Conservation (phyloP, 2,888 invertebrate genomes). For the Hypena proboscidalis region DNA sequence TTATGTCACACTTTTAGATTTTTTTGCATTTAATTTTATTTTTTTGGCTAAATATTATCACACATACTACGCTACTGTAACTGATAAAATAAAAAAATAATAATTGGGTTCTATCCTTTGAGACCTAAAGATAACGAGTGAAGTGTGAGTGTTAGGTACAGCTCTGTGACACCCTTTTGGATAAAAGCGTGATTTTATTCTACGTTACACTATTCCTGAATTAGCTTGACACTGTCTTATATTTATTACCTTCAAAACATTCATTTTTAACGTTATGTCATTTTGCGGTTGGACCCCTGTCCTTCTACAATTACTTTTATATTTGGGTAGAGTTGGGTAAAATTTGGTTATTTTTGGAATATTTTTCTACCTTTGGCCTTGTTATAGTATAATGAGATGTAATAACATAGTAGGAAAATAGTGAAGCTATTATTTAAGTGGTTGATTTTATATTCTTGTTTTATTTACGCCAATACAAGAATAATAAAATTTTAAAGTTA, state of each 20-base stretch:
- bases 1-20: too few relatives aligned
- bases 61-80: too few relatives aligned
- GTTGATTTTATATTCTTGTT: constrained; percentile 9
- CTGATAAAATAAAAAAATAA: too few relatives aligned
- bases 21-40: too few relatives aligned
- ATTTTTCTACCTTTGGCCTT: constrained; percentile 19
- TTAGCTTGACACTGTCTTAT: too few relatives aligned
- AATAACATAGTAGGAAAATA: constrained; percentile 7
- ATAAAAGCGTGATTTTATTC: not conserved
- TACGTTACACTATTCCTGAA: not conserved
- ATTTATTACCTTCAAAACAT: not conserved
- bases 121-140: too few relatives aligned
- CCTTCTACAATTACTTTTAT: constrained; percentile 17
- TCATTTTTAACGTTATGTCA: constrained; percentile 5
- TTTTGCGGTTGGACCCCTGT: constrained; percentile 10
- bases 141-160: too few relatives aligned
- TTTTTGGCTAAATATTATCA: too few relatives aligned
- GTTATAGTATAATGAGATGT: constrained; percentile 12
- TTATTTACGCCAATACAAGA: too few relatives aligned
- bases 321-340: constrained; percentile 16
- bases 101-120: too few relatives aligned
- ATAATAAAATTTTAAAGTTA: too few relatives aligned
- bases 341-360: not conserved
- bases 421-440: constrained; percentile 15
- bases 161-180: too few relatives aligned